Evolutionary conservation across 2,797 vertebrate genomes (phyloP).

Genomic region (Periophthalmus magnuspinnatus): DNA sequence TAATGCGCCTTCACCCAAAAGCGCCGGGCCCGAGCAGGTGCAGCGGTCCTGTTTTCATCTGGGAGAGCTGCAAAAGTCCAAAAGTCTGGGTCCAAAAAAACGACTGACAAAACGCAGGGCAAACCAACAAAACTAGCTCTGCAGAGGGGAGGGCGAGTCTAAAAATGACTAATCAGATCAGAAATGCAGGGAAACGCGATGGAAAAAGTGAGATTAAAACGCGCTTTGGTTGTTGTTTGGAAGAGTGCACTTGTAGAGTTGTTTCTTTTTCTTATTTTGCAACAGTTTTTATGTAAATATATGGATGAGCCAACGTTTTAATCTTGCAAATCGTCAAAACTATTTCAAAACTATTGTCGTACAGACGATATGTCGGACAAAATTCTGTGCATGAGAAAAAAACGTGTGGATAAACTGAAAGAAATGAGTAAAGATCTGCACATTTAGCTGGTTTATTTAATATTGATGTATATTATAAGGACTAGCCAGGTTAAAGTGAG

Average conservation of each 20-base stretch:
- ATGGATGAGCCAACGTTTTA: too few species aligned
- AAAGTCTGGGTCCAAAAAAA: not conserved
- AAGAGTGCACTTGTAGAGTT: not conserved
- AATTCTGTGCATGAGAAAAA: too few species aligned
- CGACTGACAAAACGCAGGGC: not conserved
- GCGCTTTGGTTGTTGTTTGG: not conserved
- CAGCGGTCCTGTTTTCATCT: conserved; percentile 23
- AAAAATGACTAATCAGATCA: not conserved
- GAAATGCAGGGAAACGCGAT: too few species aligned
- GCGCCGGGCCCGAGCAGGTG: conserved; percentile 30
- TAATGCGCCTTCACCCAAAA: conserved; percentile 14
- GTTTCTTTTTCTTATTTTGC: not conserved
- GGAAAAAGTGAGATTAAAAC: not conserved
- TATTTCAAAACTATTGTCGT: not conserved
- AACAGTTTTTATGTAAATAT: not conserved
- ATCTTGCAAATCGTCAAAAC: too few species aligned
- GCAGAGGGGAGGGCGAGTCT: too few species aligned
- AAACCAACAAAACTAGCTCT: not conserved
- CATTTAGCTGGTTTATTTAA: not conserved
- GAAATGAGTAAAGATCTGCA: not conserved
- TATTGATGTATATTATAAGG: not conserved
- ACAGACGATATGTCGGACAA: too few species aligned
- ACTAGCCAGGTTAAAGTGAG: too few species aligned
- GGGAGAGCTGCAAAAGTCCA: not conserved
- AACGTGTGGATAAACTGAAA: too few species aligned